These are phyloP conservation scores for Phalacrocorax carbo DNA, from an alignment of 2,113 vertebrate species.

Conservation along the genomic window DNA sequence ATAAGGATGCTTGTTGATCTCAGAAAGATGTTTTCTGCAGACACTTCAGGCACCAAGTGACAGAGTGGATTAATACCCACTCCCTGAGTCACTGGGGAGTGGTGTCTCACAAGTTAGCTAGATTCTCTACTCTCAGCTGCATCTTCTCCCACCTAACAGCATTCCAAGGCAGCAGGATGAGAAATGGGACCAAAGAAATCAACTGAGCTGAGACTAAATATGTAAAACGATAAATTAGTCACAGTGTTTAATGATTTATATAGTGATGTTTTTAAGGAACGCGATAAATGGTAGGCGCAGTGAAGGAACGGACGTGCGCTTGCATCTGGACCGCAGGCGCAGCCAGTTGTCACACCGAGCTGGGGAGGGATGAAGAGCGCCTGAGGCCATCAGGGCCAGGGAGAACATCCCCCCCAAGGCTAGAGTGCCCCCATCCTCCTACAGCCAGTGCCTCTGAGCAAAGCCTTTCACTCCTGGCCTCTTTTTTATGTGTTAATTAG, in stretches of 20 bases:
- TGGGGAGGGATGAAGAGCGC: not conserved
- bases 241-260: conserved; percentile 2
- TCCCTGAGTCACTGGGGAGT: not conserved
- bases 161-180: not conserved
- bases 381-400: not conserved
- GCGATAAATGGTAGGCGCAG: not conserved
- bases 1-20: not conserved
- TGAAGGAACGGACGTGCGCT: not conserved
- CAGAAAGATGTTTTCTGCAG: not conserved
- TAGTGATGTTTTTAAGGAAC: not conserved
- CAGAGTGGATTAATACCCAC: not conserved
- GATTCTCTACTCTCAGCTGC: not conserved
- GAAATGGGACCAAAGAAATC: not conserved
- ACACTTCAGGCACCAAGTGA: not conserved
- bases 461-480: not conserved
- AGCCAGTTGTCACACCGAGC: not conserved
- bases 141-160: not conserved
- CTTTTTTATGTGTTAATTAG: not conserved
- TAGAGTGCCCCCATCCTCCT: not conserved
- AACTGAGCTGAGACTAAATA: not conserved
- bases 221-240: conserved; percentile 14
- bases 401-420: not conserved
- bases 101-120: not conserved
- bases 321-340: not conserved
- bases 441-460: not conserved